phyloP scores from a whole-genome alignment of 2,113 vertebrate species.

The Ciconia maguari region DNA sequence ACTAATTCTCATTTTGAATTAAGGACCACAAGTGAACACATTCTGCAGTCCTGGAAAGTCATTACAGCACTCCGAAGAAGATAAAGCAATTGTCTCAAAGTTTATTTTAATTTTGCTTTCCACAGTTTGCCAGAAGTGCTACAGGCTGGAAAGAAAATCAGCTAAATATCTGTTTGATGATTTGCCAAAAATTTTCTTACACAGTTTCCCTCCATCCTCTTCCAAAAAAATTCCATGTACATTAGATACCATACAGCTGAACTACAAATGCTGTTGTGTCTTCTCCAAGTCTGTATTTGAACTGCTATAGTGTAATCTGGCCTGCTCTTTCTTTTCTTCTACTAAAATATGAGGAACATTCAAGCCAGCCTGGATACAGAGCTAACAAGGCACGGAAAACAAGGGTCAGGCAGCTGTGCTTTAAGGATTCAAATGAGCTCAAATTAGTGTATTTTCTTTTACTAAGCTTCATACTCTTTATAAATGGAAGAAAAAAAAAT shows the following conservation, averaged over 20 bases:
- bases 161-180: conserved; percentile 65
- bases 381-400: conserved; percentile 33
- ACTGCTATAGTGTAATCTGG: background rate
- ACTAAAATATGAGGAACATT: background rate
- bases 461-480: background rate
- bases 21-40: conserved; percentile 43
- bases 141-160: conserved; percentile 67
- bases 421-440: background rate
- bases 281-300: conserved; percentile 45
- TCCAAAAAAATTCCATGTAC: conserved; percentile 23
- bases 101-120: conserved; percentile 66
- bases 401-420: conserved; percentile 2
- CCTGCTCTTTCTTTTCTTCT: background rate
- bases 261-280: conserved; percentile 19
- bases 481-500: background rate
- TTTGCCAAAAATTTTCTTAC: conserved; percentile 59
- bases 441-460: background rate
- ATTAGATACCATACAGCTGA: conserved; percentile 46
- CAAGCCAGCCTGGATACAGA: background rate
- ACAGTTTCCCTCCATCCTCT: conserved; percentile 28
- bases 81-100: conserved; percentile 64
- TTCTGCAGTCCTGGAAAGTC: conserved; percentile 49
- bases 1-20: conserved; percentile 33
- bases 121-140: conserved; percentile 62
- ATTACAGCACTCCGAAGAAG: conserved; percentile 38